phyloP scores from a whole-genome alignment of 1,140 invertebrate species.

The Euglossa dilemma region DNA sequence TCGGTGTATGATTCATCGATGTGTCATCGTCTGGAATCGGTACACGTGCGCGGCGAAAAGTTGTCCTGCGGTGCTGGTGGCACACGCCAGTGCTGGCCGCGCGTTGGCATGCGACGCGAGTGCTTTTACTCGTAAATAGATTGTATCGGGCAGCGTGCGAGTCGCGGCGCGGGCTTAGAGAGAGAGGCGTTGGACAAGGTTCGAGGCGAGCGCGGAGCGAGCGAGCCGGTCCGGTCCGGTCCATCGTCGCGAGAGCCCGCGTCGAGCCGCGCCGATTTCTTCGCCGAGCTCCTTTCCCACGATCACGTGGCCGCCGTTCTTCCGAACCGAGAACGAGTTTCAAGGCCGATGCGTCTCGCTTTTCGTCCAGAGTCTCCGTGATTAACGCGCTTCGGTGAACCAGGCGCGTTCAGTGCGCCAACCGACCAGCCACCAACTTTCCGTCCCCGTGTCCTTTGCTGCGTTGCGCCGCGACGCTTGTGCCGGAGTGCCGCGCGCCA shows the following conservation, averaged over 20 bases:
- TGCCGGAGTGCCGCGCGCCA: background rate
- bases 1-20: constrained; percentile 60
- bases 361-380: background rate
- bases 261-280: background rate
- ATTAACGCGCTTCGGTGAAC: no score
- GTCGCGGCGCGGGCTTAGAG: constrained; percentile 24
- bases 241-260: constrained; percentile 15
- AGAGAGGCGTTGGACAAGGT: constrained; percentile 34
- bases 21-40: constrained; percentile 68
- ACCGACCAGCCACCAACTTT: background rate
- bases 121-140: constrained; percentile 63
- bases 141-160: constrained; percentile 42
- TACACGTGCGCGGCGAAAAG: constrained; percentile 49
- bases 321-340: background rate
- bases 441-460: background rate
- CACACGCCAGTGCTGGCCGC: constrained; percentile 23
- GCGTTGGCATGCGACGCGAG: constrained; percentile 53
- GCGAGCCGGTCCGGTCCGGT: no score
- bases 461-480: background rate
- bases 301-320: background rate
- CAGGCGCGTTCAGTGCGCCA: background rate
- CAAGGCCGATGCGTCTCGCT: background rate
- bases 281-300: no score
- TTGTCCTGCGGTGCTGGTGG: constrained; percentile 32
- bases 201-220: constrained; percentile 15